Evolutionary conservation across 2,797 vertebrate species (phyloP), one percentile per base, ranked within the genome.

Genomic region (Sebastolobus alascanus): DNA sequence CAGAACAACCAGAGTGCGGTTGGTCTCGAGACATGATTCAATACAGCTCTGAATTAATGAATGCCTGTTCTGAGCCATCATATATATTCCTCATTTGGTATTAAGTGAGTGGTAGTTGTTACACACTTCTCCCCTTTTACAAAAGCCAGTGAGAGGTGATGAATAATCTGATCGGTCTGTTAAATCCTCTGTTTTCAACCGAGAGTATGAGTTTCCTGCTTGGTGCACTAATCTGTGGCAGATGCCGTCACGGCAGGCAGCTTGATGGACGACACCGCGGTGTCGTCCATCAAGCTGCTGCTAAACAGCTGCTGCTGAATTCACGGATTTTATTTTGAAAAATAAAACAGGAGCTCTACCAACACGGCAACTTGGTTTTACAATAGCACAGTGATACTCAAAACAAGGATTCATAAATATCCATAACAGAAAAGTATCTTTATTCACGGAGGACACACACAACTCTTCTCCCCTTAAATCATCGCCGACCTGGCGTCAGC

Each of bases 151-250:
- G 29, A 33, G 46, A 70, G 37, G 29, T 29, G 29, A 46, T 25
- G 20, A 46, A n/a, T 60, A 25, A 56, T 63, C 2, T 6, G 29
- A 52, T 18, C 12, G 25, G 13, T 18, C 55, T 35, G 31, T 65
- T 20, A 8, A 25, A 29, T 68, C 40, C 35, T 52, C 5, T 18
- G 22, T 40, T 81, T 18, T 79, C 20, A 46, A 20, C 22, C 8
- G 22, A 50, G 43, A 2, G 31, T 16, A 54, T 65, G 65, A 71
- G 77, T 78, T 78, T 84, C 60, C 73, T 77, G 80, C 77, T 54
- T 8, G 63, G 29, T 71, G 73, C 37, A 40, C 40, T 76, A 55
- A 86, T 78, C 46, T 61, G 29, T 29, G 40, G 65, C 79, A 80
- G 80, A 73, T 73, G 55, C 55, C 58, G 38, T 54, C 65, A 22